Percentiles rank a stretch among this genome's conserved stretches.
phyloP scores from a whole-genome alignment of 2,113 vertebrate species.

The Bubo scandiacus region DNA sequence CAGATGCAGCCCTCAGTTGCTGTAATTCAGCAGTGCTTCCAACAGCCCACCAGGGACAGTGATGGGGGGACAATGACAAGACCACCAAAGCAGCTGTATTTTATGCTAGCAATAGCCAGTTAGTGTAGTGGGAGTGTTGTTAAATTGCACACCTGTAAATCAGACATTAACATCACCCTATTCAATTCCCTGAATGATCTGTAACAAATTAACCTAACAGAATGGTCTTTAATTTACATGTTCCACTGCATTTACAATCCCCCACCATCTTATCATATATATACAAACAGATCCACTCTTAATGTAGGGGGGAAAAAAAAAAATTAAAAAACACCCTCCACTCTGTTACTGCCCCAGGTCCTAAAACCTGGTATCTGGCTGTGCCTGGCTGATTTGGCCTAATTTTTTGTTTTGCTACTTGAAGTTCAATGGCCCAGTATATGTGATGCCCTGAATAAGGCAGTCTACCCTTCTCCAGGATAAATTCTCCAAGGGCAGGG shows the following conservation, averaged over 20 bases:
- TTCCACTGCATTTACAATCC: not conserved
- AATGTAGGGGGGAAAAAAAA: not conserved
- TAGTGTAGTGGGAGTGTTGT: not conserved
- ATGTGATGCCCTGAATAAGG: not conserved
- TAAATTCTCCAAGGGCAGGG: not conserved
- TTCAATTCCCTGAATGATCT: not conserved
- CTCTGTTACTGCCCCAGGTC: not conserved
- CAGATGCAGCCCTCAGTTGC: not conserved
- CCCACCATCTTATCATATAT: not conserved
- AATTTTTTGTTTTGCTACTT: not conserved
- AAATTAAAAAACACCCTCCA: not conserved
- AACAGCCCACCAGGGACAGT: not conserved
- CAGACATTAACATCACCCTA: not conserved
- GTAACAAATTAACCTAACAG: not conserved
- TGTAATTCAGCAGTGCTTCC: not conserved
- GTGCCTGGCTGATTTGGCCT: not conserved
- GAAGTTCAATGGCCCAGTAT: not conserved
- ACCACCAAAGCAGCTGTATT: not conserved
- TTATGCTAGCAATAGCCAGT: not conserved
- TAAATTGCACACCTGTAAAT: not conserved
- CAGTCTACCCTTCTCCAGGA: not conserved
- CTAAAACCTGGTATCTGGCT: not conserved
- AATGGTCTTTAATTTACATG: not conserved
- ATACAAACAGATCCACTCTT: not conserved
- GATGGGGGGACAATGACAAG: not conserved